phyloP scores from a whole-genome alignment of 2,888 invertebrate genomes.

The Caradrina kadenii region DNA sequence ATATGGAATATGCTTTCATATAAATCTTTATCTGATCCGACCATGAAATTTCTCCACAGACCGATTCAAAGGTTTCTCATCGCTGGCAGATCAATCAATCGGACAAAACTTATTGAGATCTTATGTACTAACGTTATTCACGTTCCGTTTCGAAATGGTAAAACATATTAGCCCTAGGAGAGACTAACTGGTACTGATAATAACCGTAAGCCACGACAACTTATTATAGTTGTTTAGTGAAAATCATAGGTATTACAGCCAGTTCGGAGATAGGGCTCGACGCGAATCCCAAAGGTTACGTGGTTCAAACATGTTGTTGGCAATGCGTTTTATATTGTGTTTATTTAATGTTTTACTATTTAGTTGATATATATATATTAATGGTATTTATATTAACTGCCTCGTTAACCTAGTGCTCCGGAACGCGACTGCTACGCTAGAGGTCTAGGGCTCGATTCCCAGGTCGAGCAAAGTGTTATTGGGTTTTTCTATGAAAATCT shows the following conservation, averaged over 20 bases:
- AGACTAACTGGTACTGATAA: slow-evolving; percentile 45
- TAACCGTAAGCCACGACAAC: slow-evolving; percentile 36
- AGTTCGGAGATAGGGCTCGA: slow-evolving; percentile 36
- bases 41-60: slow-evolving; percentile 5
- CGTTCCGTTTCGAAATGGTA: slow-evolving; percentile 45
- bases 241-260: slow-evolving; percentile 50
- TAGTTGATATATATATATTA: slow-evolving; percentile 9
- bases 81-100: slow-evolving; percentile 23
- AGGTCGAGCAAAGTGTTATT: too few species aligned
- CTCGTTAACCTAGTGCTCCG: too few species aligned
- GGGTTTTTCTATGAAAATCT: too few species aligned
- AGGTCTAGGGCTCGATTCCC: too few species aligned
- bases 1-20: background rate
- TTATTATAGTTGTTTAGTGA: slow-evolving; percentile 47
- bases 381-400: background rate
- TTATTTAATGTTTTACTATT: slow-evolving; percentile 32
- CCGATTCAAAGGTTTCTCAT: slow-evolving; percentile 22
- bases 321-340: slow-evolving; percentile 38
- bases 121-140: slow-evolving; percentile 29
- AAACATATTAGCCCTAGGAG: slow-evolving; percentile 47
- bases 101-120: slow-evolving; percentile 40
- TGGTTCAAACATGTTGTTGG: slow-evolving; percentile 30
- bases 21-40: background rate
- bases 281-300: slow-evolving; percentile 52
- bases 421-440: too few species aligned